phyloP scores from a whole-genome alignment of 2,888 invertebrate genomes.

The Drosophila ochracea region DNA sequence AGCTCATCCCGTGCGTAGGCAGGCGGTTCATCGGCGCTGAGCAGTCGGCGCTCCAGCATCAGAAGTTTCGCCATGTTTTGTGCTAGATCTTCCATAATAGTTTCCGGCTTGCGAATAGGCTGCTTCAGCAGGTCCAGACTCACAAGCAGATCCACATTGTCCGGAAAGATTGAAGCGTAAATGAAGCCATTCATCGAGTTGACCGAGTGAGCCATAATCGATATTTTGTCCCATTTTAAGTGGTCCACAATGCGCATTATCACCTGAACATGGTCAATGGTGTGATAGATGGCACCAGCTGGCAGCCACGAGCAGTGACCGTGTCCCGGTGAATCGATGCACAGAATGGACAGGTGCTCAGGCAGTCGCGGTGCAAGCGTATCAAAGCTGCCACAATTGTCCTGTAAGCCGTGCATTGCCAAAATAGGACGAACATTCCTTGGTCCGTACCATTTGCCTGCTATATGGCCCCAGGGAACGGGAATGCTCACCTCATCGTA shows the following conservation, averaged over 20 bases:
- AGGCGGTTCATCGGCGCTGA: no score
- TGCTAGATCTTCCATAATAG: no score
- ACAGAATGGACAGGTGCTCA: conserved; percentile 86
- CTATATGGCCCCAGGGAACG: conserved; percentile 89
- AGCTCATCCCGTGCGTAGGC: no score
- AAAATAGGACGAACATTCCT: conserved; percentile 88
- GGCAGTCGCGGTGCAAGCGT: conserved; percentile 88
- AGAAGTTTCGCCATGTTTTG: no score
- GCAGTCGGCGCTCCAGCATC: no score
- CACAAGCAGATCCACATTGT: no score
- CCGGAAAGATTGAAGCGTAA: no score
- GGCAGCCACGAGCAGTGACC: conserved; percentile 90
- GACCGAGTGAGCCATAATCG: no score
- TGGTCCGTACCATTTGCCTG: conserved; percentile 90
- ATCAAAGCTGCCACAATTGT: conserved; percentile 90
- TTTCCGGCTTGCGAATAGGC: no score
- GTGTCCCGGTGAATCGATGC: no score
- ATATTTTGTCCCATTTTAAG: conserved; percentile 88
- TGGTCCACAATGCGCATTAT: conserved; percentile 86
- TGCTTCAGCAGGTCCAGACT: no score
- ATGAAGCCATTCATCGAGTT: no score
- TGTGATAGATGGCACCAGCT: conserved; percentile 86
- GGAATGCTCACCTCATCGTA: conserved; percentile 89
- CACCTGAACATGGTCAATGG: conserved; percentile 84
- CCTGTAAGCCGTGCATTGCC: conserved; percentile 92